phyloP scores from a whole-genome alignment of 1,140 invertebrate species.

The Linepithema humile region DNA sequence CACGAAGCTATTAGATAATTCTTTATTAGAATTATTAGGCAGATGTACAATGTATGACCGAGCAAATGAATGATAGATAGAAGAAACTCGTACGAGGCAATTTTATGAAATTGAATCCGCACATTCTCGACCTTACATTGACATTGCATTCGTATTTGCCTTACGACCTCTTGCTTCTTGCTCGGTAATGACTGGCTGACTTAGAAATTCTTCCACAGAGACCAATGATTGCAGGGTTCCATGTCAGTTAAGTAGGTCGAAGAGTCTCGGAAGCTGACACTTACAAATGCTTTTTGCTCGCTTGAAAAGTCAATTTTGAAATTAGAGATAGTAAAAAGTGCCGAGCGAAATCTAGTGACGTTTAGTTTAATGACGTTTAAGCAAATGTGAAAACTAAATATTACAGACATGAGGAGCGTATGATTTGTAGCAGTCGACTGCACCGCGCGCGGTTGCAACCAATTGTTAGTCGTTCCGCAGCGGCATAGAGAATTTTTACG shows the following conservation, averaged over 20 bases:
- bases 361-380: constrained; percentile 23
- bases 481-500: background rate
- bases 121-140: background rate
- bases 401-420: background rate
- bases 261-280: background rate
- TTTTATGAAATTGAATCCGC: constrained; percentile 7
- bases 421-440: background rate
- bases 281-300: constrained; percentile 18
- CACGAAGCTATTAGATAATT: background rate
- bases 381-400: background rate
- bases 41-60: too few relatives aligned
- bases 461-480: background rate
- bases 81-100: background rate
- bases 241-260: constrained; percentile 6
- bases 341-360: background rate
- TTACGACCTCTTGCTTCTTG: constrained; percentile 7
- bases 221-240: constrained; percentile 9
- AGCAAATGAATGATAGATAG: background rate
- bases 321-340: background rate
- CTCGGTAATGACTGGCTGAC: constrained; percentile 20
- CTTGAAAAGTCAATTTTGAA: constrained; percentile 5
- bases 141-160: background rate
- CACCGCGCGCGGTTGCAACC: background rate
- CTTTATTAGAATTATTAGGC: background rate
- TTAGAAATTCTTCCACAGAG: background rate